Evolutionary conservation across 2,797 vertebrate species (phyloP).

Genomic region (Tragelaphus oryx): DNA sequence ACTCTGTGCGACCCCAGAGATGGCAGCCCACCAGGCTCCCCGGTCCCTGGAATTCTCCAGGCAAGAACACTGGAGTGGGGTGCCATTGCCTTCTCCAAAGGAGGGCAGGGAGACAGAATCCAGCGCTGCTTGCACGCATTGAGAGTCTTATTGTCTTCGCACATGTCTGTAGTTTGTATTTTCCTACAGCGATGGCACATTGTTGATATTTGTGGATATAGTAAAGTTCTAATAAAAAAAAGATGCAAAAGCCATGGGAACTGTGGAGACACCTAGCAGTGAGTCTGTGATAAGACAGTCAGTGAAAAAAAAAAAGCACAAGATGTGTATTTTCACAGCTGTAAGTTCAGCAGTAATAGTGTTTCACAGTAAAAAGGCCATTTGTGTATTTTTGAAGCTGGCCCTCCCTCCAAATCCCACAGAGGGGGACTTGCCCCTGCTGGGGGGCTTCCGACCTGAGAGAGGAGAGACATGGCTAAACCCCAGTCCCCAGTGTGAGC

Average conservation of each 20-base stretch:
- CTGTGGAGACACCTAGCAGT: rapidly evolving
- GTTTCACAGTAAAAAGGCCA: not conserved
- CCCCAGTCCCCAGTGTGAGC: not conserved
- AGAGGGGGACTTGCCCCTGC: not conserved
- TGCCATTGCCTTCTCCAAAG: not conserved
- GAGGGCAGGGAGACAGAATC: rapidly evolving
- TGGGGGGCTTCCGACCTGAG: not conserved
- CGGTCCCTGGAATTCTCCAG: no score
- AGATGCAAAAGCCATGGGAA: not conserved
- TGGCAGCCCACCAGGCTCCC: no score
- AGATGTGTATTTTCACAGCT: not conserved
- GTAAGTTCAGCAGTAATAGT: rapidly evolving
- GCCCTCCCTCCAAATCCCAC: not conserved
- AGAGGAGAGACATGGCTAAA: no score
- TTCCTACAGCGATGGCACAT: not conserved
- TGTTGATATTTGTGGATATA: not conserved
- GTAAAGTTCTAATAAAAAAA: not conserved
- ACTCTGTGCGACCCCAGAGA: no score
- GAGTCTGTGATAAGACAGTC: rapidly evolving
- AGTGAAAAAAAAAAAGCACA: not conserved
- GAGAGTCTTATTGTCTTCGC: not conserved
- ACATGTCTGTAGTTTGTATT: not conserved
- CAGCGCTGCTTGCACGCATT: rapidly evolving
- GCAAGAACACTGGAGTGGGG: no score
- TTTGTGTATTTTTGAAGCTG: not conserved